Evolutionary conservation across 2,888 invertebrate species (phyloP).

Genomic region (Meiosimyza decipiens): DNA sequence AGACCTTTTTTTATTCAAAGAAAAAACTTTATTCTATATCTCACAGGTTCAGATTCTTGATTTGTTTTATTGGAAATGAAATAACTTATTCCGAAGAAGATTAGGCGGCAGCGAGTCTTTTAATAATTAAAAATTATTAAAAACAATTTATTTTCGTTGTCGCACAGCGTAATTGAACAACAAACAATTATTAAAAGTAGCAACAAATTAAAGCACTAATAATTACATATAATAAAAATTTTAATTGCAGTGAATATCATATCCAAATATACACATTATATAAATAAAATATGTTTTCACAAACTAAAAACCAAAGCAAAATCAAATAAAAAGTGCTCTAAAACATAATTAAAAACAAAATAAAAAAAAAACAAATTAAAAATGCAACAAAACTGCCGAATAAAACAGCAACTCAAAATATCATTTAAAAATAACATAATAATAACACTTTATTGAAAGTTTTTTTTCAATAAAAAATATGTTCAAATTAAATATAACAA

Average conservation of each 20-base stretch:
- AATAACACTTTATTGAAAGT: neutral
- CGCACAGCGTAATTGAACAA: too few species aligned
- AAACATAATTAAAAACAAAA: conserved; percentile 10
- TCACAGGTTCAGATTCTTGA: too few species aligned
- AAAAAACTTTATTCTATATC: too few species aligned
- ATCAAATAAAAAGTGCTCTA: conserved; percentile 13
- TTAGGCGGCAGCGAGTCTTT: too few species aligned
- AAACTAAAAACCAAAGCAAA: conserved; percentile 23
- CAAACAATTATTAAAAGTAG: too few species aligned
- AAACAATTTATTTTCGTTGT: too few species aligned
- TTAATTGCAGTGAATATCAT: neutral
- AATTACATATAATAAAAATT: too few species aligned
- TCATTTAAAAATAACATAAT: neutral
- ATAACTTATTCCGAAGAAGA: too few species aligned
- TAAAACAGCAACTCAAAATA: conserved; percentile 13
- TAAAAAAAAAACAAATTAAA: conserved; percentile 5
- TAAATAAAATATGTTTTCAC: neutral
- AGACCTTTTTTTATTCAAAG: too few species aligned
- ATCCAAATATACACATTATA: neutral
- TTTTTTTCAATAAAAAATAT: conserved; percentile 11
- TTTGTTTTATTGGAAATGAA: too few species aligned
- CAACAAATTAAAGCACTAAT: too few species aligned
- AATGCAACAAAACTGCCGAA: conserved; percentile 8
- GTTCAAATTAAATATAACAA: neutral
- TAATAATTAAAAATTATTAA: too few species aligned